Percentiles rank a stretch among this genome's conserved stretches.
Evolutionary conservation across 1,140 invertebrate species (phyloP).

Genomic region (Holcopasites calliopsidis): DNA sequence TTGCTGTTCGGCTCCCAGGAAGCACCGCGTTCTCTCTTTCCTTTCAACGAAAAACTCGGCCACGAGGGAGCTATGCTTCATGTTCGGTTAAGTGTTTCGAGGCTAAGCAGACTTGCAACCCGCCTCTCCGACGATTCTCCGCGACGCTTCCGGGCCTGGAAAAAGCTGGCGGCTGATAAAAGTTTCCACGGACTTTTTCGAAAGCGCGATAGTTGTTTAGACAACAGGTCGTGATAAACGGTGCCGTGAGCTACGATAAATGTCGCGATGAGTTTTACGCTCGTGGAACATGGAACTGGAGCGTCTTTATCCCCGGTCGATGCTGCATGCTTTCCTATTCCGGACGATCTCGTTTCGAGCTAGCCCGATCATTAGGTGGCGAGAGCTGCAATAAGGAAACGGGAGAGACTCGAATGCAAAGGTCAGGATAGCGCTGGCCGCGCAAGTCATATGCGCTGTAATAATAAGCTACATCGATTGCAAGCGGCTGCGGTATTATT

Average conservation of each 20-base stretch:
- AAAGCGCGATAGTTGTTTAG: background rate
- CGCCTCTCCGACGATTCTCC: background rate
- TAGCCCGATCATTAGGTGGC: background rate
- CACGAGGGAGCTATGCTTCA: background rate
- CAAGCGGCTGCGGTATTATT: conserved; percentile 21
- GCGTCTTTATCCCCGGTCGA: background rate
- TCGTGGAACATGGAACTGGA: background rate
- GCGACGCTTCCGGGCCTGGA: background rate
- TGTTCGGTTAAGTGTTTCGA: background rate
- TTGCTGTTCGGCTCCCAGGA: background rate
- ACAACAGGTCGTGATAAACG: conserved; percentile 20
- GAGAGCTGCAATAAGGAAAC: conserved; percentile 25
- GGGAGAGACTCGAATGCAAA: conserved; percentile 1
- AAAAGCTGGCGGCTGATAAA: conserved; percentile 4
- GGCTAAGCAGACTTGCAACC: background rate
- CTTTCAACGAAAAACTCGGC: background rate
- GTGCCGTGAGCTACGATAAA: background rate
- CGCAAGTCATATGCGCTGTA: conserved; percentile 19
- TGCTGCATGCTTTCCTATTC: background rate
- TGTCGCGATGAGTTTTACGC: background rate
- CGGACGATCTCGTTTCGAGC: background rate
- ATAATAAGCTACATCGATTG: conserved; percentile 46
- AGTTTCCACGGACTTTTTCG: background rate
- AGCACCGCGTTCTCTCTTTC: too few relatives aligned
- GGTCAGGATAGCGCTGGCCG: conserved; percentile 38